Conservation (phyloP, 2,888 invertebrate species). For the Eurytoma adleriae region DNA sequence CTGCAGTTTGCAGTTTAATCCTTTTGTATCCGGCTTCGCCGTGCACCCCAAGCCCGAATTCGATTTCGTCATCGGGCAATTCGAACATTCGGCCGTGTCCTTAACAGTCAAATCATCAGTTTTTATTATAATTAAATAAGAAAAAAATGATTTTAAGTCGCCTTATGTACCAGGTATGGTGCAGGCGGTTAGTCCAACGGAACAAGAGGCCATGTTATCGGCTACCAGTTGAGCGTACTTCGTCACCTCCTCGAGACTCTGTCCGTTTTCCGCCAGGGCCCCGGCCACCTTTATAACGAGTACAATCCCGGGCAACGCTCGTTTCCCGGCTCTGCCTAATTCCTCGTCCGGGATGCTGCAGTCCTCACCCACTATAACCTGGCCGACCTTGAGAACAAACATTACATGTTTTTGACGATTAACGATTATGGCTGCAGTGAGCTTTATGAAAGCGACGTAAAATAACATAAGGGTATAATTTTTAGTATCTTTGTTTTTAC, state of each 20-base stretch:
- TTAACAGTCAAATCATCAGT: slow-evolving; percentile 48
- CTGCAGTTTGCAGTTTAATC: slow-evolving; percentile 73
- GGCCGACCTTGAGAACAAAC: slow-evolving; percentile 61
- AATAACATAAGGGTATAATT: neutral
- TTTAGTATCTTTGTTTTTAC: slow-evolving; percentile 65
- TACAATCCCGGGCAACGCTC: slow-evolving; percentile 74
- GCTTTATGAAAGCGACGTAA: no score
- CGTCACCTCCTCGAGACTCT: slow-evolving; percentile 77
- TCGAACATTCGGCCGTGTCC: slow-evolving; percentile 79
- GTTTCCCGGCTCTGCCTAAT: slow-evolving; percentile 75
- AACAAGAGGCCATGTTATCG: slow-evolving; percentile 82
- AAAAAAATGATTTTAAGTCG: no score
- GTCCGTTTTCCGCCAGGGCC: slow-evolving; percentile 75
- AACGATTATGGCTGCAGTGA: no score
- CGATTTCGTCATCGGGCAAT: slow-evolving; percentile 82
- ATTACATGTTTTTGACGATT: neutral
- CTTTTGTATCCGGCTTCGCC: slow-evolving; percentile 79
- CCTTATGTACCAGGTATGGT: slow-evolving; percentile 80
- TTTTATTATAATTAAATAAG: no score
- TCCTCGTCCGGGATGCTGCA: slow-evolving; percentile 71
- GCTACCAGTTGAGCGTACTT: slow-evolving; percentile 74
- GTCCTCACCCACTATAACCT: slow-evolving; percentile 72
- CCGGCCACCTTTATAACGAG: slow-evolving; percentile 72
- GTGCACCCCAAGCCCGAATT: slow-evolving; percentile 80
- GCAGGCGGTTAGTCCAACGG: slow-evolving; percentile 83